Base-by-base conservation (phyloP, 2,797 vertebrate species). In the Crypturellus tataupa region DNA sequence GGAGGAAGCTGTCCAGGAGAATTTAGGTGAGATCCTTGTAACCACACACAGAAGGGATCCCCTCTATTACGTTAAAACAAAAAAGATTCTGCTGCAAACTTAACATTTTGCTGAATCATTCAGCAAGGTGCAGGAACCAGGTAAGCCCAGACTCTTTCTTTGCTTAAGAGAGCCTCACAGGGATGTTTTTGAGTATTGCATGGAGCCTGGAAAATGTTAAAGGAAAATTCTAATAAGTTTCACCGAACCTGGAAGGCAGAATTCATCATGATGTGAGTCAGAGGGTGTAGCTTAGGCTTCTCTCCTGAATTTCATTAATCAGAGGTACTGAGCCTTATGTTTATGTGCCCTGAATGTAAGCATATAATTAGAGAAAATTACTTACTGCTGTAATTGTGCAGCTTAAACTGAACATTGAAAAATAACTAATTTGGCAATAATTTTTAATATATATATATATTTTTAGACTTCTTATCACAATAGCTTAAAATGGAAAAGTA, bases 111-210 rank as follows among this genome's bases (percentile, higher is more conserved):
- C 82, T 93, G 93, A 97, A 90, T 92, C 94, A 87, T 73, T 92
- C 85, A 40, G 64, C 42, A 78, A 69, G 79, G 79, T 76, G 65
- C 69, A 87, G 58, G 76, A 67, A 69, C 53, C 55, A 96, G 90
- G 94, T 95, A 87, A 94, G 69, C 75, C 46, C 46, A 55, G 84
- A 33, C 47, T 68, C 1, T 58, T 90, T 72, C 64, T 95, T 89
- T 67, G 80, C 71, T 80, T 81, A 91, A 94, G 89, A 80, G 93
- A 96, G 94, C 90, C 91, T 96, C 91, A 75, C 73, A 96, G 94
- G 93, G 87, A 91, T 94, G 13, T 87, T 76, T 92, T 90, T 82
- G 88, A 83, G 94, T 95, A 96, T 40, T 96, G 83, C 93, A 94
- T 24, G 80, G 81, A 87, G 91, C 23, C 69, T 82, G 68, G 73